Evolutionary conservation across 2,888 invertebrate species (phyloP).

Genomic region (Pyrocoelia pectoralis): DNA sequence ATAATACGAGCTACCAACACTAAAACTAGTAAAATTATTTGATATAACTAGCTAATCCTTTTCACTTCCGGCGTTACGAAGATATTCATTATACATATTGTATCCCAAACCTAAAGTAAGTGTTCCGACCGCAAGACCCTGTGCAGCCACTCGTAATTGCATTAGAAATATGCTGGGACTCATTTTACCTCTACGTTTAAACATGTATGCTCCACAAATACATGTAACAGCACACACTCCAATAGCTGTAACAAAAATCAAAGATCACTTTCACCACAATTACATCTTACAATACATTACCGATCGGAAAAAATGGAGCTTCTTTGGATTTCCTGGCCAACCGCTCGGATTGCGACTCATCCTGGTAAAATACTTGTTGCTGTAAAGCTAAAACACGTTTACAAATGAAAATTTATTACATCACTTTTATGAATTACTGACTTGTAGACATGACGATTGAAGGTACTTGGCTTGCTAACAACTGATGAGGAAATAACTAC

Average conservation of each 20-base stretch:
- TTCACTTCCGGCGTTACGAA: not conserved
- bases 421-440: too few relatives aligned
- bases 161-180: slow-evolving; percentile 84
- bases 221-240: slow-evolving; percentile 70
- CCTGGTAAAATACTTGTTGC: slow-evolving; percentile 61
- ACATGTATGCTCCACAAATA: slow-evolving; percentile 76
- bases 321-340: slow-evolving; percentile 74
- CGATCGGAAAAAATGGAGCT: slow-evolving; percentile 76
- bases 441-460: too few relatives aligned
- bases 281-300: too few relatives aligned
- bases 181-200: slow-evolving; percentile 76
- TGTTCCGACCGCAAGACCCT: slow-evolving; percentile 80
- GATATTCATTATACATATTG: slow-evolving; percentile 69
- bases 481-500: too few relatives aligned
- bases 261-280: not conserved
- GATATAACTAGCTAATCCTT: not conserved
- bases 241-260: slow-evolving; percentile 65
- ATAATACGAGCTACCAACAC: too few relatives aligned
- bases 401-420: too few relatives aligned
- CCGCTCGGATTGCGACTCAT: slow-evolving; percentile 66
- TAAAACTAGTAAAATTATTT: not conserved
- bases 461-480: too few relatives aligned
- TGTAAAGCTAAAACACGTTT: too few relatives aligned
- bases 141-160: slow-evolving; percentile 88
- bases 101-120: slow-evolving; percentile 77